Percentiles rank a stretch among this genome's conserved stretches.
Conservation (phyloP, 1,140 invertebrate genomes). For the Caenorhabditis inopinata region DNA sequence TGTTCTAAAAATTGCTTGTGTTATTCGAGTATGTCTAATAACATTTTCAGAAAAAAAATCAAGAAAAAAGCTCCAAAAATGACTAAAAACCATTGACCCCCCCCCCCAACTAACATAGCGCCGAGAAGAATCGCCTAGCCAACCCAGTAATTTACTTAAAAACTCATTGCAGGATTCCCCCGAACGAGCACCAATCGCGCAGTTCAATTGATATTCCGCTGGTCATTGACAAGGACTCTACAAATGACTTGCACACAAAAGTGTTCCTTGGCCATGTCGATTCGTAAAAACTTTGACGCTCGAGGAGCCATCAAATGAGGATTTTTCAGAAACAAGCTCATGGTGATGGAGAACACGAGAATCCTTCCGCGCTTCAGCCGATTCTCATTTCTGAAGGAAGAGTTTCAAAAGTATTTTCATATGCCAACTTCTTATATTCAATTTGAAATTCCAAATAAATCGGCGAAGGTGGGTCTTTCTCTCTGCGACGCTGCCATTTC, state of each 20-base stretch:
- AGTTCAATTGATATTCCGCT: conserved; percentile 21
- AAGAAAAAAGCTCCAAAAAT: no score
- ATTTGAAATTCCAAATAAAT: not conserved
- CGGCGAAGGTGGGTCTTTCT: not conserved
- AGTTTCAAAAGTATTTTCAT: not conserved
- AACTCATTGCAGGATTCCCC: conserved; percentile 33
- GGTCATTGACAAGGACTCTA: conserved; percentile 20
- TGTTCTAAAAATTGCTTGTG: no score
- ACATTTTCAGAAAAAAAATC: no score
- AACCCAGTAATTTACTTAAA: not conserved
- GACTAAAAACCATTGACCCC: no score
- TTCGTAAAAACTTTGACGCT: conserved; percentile 23
- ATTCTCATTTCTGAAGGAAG: not conserved
- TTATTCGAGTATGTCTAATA: no score
- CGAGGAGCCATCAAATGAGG: no score
- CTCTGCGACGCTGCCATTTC: no score
- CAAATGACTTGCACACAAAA: conserved; percentile 26
- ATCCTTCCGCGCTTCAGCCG: conserved; percentile 13
- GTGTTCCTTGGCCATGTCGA: conserved; percentile 39
- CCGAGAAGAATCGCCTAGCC: no score
- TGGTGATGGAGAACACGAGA: conserved; percentile 22
- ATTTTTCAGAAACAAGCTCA: conserved; percentile 31
- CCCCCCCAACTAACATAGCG: no score
- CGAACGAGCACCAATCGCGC: not conserved
- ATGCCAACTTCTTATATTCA: conserved; percentile 5